These are phyloP conservation scores for Pygmarrhopalites habei DNA, from an alignment of 1,140 invertebrate genomes.

Conservation along the genomic window DNA sequence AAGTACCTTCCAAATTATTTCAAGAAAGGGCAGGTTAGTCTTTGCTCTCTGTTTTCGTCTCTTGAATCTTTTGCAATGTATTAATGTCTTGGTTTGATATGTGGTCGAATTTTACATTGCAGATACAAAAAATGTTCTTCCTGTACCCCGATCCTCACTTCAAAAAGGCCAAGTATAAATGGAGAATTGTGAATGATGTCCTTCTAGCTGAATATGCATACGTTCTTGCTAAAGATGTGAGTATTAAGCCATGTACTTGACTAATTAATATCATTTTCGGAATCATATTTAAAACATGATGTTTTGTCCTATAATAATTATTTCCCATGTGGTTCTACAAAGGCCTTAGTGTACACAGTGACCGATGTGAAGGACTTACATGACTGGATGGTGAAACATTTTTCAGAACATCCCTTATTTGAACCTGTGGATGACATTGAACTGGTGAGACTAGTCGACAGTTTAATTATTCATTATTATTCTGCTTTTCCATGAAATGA, in stretches of 20 bases:
- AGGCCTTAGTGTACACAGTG: constrained; percentile 91
- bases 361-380: constrained; percentile 97
- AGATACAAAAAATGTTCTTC: constrained; percentile 98
- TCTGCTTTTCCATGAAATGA: too few relatives aligned
- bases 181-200: constrained; percentile 93
- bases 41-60: too few relatives aligned
- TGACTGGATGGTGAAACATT: constrained; percentile 94
- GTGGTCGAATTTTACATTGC: too few relatives aligned
- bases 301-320: too few relatives aligned
- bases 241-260: neutral
- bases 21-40: constrained; percentile 76
- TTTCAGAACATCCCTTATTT: constrained; percentile 87
- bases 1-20: constrained; percentile 98
- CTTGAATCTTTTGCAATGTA: too few relatives aligned
- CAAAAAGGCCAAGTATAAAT: constrained; percentile 98
- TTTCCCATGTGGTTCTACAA: too few relatives aligned
- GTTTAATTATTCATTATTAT: too few relatives aligned
- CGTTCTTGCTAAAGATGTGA: constrained; percentile 56
- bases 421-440: constrained; percentile 62
- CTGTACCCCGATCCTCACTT: constrained; percentile 99
- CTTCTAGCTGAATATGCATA: constrained; percentile 95
- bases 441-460: constrained; percentile 53
- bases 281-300: too few relatives aligned
- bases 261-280: too few relatives aligned
- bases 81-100: too few relatives aligned